Base-by-base conservation (phyloP, 2,888 invertebrate genomes). In the Thecocarcelia acutangulata region DNA sequence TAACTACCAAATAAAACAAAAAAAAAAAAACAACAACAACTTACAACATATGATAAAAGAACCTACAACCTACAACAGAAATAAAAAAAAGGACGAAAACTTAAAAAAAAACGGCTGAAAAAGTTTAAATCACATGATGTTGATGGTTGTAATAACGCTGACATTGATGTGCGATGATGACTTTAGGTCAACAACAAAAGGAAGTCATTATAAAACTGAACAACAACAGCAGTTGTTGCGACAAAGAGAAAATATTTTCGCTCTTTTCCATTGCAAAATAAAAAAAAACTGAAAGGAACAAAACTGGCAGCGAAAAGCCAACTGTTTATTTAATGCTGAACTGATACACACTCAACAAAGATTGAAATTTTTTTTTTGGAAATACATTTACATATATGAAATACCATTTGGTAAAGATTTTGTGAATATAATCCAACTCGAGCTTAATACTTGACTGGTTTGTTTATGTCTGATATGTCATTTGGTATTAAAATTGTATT, bases 141-240 rank as follows among this genome's bases (percentile, higher is more conserved):
- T 59, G 46, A 52, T 64, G 66, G 33, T 59, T 52, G 37, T 33
- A 42, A 72, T 58, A 63, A 48, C 61, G 63, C 19, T 54, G 72
- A 52, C 44, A 46, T 59, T 63, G 63, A 44, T 52, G 56, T 69
- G 42, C 42, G 63, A 24, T 58, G 74, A 75, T 80, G 69, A 69
- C 75, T 80, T 80, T 69, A 28, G 80, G 75, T 75, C 80, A 80
- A 80, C 80, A 69, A 75, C 63, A 80, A 75, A 74, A 70, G 80
- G 80, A 80, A 80, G 80, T 80, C 69, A 80, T 80, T 80, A 80
- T 74, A 70, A 70, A 80, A 75, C 42, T 64, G 64, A 69, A 80
- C 63, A 74, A 64, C 69, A 58, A 56, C 12, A 61, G 52, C 52
- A 64, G 50, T 52, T 64, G 48, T 17, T 58, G 42, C 48, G 50